These are phyloP conservation scores for Myrmecophaga tridactyla DNA, from an alignment of 2,113 vertebrate genomes.

Conservation along the genomic window DNA sequence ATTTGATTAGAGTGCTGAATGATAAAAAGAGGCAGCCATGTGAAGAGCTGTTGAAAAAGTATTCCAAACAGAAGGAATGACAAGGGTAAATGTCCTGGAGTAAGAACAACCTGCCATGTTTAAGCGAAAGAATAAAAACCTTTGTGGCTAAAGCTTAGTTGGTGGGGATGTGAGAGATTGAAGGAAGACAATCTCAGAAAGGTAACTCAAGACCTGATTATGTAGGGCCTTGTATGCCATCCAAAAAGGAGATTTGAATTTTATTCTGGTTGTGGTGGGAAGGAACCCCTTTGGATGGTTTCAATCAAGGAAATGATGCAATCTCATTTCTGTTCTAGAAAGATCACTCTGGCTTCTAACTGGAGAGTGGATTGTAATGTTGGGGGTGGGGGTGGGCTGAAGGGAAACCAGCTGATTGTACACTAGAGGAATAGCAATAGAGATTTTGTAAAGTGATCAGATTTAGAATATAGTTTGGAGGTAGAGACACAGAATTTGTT, in stretches of 20 bases:
- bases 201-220: not conserved
- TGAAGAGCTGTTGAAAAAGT: slow-evolving; percentile 30
- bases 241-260: not conserved
- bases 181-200: not conserved
- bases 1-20: not conserved
- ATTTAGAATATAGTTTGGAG: not conserved
- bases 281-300: not conserved
- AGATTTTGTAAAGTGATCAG: not conserved
- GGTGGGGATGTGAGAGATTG: not conserved
- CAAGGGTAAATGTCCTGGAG: not conserved
- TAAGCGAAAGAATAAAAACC: not conserved
- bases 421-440: not conserved
- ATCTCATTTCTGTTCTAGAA: not conserved
- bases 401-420: not conserved
- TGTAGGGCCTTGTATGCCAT: not conserved
- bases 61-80: not conserved
- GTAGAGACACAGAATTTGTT: slow-evolving; percentile 17
- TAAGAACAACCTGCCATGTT: not conserved
- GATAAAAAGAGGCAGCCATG: not conserved
- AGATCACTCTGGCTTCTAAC: not conserved
- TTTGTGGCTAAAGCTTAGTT: not conserved
- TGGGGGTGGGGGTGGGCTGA: no score
- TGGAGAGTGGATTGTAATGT: not conserved
- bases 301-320: not conserved
- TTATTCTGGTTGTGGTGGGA: not conserved